Conservation (phyloP, 2,888 invertebrate genomes). For the Seira ritae region DNA sequence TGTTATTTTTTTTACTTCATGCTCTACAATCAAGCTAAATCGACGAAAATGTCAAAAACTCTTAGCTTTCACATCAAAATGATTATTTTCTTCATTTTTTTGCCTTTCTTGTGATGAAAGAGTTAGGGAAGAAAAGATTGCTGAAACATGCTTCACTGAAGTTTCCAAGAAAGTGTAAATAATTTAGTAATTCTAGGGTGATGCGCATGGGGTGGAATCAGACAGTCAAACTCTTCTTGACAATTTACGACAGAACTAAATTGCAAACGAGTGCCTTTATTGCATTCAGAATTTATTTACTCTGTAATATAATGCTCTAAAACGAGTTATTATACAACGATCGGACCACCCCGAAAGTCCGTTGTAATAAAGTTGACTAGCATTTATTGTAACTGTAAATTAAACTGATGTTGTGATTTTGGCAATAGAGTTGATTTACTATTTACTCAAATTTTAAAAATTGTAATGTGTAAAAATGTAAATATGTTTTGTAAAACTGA, state of each 20-base stretch:
- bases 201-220: constrained; percentile 1
- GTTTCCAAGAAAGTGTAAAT: constrained; percentile 16
- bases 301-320: background rate
- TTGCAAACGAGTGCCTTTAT: constrained; percentile 45
- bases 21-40: background rate
- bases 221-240: background rate
- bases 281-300: background rate
- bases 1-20: background rate
- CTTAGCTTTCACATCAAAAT: constrained; percentile 35
- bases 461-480: background rate
- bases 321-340: constrained; percentile 9
- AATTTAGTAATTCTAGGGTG: background rate
- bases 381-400: constrained; percentile 11
- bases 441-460: background rate
- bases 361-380: constrained; percentile 4
- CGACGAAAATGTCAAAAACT: background rate
- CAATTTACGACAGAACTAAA: constrained; percentile 44
- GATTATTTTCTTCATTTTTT: background rate
- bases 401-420: background rate
- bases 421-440: background rate
- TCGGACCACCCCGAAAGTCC: constrained; percentile 43
- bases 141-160: background rate
- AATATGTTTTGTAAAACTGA: constrained; percentile 3
- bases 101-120: background rate
- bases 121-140: background rate